Evolutionary conservation across 2,888 invertebrate genomes (phyloP).

Genomic region (Ctenicera cuprea): DNA sequence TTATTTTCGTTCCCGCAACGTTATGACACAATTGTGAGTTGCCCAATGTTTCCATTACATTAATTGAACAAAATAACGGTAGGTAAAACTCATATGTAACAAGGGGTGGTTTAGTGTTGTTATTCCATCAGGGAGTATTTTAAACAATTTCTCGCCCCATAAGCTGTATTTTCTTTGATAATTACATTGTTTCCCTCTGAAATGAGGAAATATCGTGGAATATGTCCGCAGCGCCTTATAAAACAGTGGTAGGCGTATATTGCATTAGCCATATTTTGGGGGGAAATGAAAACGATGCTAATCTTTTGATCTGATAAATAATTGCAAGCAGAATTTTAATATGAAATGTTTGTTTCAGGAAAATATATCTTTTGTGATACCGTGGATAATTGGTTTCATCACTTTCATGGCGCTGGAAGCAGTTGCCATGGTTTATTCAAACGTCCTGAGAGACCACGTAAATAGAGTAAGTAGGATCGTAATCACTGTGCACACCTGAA

Average conservation of each 20-base stretch:
- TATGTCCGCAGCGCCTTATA: not conserved
- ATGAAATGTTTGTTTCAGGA: conserved; percentile 75
- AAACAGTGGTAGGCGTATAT: too few species aligned
- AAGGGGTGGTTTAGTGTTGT: not conserved
- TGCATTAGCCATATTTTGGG: too few species aligned
- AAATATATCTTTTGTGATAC: conserved; percentile 83
- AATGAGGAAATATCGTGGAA: not conserved
- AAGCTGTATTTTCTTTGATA: not conserved
- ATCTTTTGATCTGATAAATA: not conserved
- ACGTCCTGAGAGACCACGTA: conserved; percentile 87
- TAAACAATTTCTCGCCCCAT: not conserved
- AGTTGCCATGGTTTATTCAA: conserved; percentile 88
- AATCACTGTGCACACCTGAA: conserved; percentile 28
- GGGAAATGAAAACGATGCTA: not conserved
- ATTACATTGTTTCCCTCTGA: not conserved
- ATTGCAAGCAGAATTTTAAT: not conserved
- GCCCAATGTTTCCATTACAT: not conserved
- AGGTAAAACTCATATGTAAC: not conserved
- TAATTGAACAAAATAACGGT: not conserved
- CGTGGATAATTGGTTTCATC: conserved; percentile 87
- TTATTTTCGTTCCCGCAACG: too few species aligned
- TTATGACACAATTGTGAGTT: too few species aligned
- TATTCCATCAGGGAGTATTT: not conserved
- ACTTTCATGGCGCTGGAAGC: conserved; percentile 88
- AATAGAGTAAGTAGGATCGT: conserved; percentile 79